A percentile compares a stretch with the other conserved stretches of the same genome.
These are phyloP conservation scores for Sebastes fasciatus DNA, from an alignment of 2,113 vertebrate genomes.

Conservation along the genomic window DNA sequence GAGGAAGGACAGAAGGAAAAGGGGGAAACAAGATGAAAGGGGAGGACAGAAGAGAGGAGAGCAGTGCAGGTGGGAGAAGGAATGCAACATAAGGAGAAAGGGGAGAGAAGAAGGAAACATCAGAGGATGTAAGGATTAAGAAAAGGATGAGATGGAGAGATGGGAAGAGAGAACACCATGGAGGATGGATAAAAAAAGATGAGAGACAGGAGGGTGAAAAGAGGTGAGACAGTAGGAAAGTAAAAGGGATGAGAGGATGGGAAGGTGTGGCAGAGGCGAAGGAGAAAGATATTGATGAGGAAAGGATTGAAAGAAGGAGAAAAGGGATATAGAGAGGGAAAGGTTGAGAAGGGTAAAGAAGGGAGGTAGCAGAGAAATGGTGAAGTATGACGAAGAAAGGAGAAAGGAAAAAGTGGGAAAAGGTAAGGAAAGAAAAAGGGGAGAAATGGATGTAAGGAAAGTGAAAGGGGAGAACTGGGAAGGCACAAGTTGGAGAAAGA, in stretches of 20 bases:
- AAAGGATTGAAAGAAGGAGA: not conserved
- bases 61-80: no score
- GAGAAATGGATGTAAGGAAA: not conserved
- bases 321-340: not conserved
- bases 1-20: not conserved
- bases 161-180: not conserved
- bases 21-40: not conserved
- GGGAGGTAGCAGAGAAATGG: not conserved
- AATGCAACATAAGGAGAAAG: not conserved
- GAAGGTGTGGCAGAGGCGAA: not conserved
- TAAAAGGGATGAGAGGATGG: not conserved
- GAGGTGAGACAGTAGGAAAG: not conserved
- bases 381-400: not conserved
- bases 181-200: constrained; percentile 6
- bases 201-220: constrained; percentile 1
- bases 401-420: not conserved
- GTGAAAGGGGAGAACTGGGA: not conserved
- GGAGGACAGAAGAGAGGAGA: not conserved
- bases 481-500: not conserved
- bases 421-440: not conserved
- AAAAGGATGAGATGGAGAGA: constrained; percentile 68
- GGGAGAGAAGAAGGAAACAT: not conserved
- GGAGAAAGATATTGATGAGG: not conserved
- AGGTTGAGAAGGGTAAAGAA: not conserved
- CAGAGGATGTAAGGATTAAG: not conserved